phyloP scores from a whole-genome alignment of 2,113 vertebrate species.

The Castor canadensis region DNA sequence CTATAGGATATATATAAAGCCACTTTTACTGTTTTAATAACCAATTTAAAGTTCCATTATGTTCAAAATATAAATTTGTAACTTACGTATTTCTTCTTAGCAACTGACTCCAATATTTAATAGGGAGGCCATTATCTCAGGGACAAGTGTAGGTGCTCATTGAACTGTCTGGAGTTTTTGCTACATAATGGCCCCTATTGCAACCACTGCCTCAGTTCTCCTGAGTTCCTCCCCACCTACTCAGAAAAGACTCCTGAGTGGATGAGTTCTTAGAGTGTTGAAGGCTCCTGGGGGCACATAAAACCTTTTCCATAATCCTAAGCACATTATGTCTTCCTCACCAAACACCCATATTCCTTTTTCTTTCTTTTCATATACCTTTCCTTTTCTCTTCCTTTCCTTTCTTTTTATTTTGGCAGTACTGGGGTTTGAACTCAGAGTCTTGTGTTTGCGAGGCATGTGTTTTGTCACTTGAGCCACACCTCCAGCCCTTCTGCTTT shows the following conservation, averaged over 20 bases:
- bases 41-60: constrained; percentile 18
- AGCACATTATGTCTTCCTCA: background rate
- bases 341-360: background rate
- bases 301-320: background rate
- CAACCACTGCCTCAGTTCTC: background rate
- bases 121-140: background rate
- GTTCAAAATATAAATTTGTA: constrained; percentile 18
- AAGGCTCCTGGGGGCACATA: background rate
- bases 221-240: too few species aligned
- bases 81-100: constrained; percentile 3
- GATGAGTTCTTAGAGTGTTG: background rate
- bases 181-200: accelerated
- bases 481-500: too few species aligned
- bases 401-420: too few species aligned
- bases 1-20: background rate
- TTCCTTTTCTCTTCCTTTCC: background rate
- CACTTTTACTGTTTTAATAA: constrained; percentile 21
- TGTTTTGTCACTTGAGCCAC: too few species aligned
- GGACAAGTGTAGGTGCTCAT: background rate
- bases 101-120: background rate
- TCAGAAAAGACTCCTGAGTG: background rate
- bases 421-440: too few species aligned
- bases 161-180: background rate
- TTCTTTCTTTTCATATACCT: background rate
- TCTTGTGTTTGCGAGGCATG: too few species aligned